Evolutionary conservation across 2,797 vertebrate genomes (phyloP), one percentile per base, ranked within the genome.

Genomic region (Enteromius afrohamiltoni): DNA sequence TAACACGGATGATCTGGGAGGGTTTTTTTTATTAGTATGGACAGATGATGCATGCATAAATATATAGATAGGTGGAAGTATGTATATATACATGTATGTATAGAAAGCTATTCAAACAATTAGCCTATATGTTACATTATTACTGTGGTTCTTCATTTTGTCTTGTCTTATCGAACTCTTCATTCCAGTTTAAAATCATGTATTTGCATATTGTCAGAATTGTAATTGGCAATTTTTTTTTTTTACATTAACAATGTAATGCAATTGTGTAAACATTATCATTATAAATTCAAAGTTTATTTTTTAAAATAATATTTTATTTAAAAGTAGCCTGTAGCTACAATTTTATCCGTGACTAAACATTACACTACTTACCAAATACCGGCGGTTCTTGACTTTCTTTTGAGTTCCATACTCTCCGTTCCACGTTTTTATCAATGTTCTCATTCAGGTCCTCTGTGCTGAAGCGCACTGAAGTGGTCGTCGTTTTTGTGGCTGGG

Each of bases 351-450:
- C 13, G 11, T 26, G 4, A 4, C 58, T 26, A 16, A 62, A 62
- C 58, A 29, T 29, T 16, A 34, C 11, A 10, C 71, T 6, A 49
- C 88, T 91, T 85, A 94, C 94, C 93, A 14, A 93, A 88, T 13
- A 91, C 81, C 13, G 85, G 34, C 31, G 90, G 89, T 85, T 86
- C 87, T 19, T 89, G 86, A 9, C 86, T 83, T 11, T 83, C 26
- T 34, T 76, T 65, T 47, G 37, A 83, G 70, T 77, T 83, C 86
- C 84, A 42, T 1, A 42, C n/a, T 55, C 60, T 79, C 78, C 10
- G 85, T 26, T 86, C 82, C 45, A 75, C 65, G 19, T 77, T 85
- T 76, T 80, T 83, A 51, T 80, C 86, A 16, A 80, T 84, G 40
- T 75, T 83, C 70, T 87, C 85, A 73, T 81, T 84, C 75, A 75